phyloP scores from a whole-genome alignment of 2,113 vertebrate species.

The Myocastor coypus region DNA sequence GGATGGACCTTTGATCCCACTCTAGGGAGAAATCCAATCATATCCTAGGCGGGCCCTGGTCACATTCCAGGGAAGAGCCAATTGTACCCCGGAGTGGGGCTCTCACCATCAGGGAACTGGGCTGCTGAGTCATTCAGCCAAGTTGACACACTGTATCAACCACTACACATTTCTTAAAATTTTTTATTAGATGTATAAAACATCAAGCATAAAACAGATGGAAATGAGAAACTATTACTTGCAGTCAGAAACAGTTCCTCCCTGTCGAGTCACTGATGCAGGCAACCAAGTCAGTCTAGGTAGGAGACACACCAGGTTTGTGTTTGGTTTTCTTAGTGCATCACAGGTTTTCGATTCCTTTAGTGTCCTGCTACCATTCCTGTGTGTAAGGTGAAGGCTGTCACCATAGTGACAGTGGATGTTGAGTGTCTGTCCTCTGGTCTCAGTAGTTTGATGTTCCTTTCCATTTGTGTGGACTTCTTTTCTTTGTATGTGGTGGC shows the following conservation, averaged over 20 bases:
- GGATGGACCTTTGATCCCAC: too few species aligned
- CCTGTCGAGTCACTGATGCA: background rate
- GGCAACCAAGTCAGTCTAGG: background rate
- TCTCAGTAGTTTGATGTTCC: background rate
- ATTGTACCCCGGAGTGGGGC: too few species aligned
- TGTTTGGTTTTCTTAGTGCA: background rate
- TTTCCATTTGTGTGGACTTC: background rate
- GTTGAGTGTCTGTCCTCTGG: background rate
- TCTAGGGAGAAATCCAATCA: too few species aligned
- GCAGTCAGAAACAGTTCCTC: background rate
- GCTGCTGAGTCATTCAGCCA: too few species aligned
- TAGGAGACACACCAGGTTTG: background rate
- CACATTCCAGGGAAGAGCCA: too few species aligned
- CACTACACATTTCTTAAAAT: background rate
- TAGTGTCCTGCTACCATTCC: background rate
- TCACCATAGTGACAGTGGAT: background rate
- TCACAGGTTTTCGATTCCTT: background rate
- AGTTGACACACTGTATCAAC: too few species aligned
- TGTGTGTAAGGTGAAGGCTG: background rate
- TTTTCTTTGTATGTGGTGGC: background rate
- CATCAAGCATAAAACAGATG: background rate
- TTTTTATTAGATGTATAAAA: constrained; percentile 31
- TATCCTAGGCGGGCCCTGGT: too few species aligned
- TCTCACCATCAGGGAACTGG: too few species aligned
- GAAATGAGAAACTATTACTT: background rate